Base-by-base conservation (phyloP, 2,888 invertebrate genomes). In the Empis stercorea region DNA sequence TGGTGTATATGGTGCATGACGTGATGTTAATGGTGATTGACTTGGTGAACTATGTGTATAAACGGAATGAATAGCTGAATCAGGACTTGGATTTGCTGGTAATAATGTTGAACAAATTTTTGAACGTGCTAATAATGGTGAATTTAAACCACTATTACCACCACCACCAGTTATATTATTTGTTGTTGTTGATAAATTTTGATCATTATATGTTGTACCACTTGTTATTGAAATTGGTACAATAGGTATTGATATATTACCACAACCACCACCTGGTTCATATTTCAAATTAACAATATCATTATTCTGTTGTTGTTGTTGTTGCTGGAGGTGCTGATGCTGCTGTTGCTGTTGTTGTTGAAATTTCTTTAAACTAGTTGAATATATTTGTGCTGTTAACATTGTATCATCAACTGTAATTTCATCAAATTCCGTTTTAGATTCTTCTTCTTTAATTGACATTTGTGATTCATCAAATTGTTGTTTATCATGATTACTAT, bases 31-130 rank as follows among this genome's bases (percentile, higher is more conserved):
- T 2, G 89, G 91, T 58, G 86, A 86, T 56, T 89, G 88, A 45
- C 86, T 87, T 6, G 91, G 89, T 56, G 88, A 88, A 51, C 71
- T 79, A 60, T 79, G 79, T 43, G 80, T 81, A 61, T 89, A 91
- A 62, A 86, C 87, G 59, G 88, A 88, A 71, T 89, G 89, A 55
- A 89, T 85, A 54, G 89, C 89, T 16, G 87, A 87, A 67, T 89
- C 89, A 1, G 88, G 88, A 60, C 87, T 88, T 49, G 88, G 87
- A 57, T 84, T 85, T 52, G 85, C 82, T 55, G 84, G 82, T 42
- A 84, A 76, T 51, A 75, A 72, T 59, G 64, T 56, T 44, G 72
- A 69, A 42, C 80, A 73, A 2, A 62, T 60, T 55, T 81, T 81
- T 57, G 81, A 71, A 46, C 82, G 73, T 32, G 78, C 77, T 54